These are phyloP conservation scores for Paramisgurnus dabryanus DNA, from an alignment of 2,113 vertebrate species.

Conservation along the genomic window DNA sequence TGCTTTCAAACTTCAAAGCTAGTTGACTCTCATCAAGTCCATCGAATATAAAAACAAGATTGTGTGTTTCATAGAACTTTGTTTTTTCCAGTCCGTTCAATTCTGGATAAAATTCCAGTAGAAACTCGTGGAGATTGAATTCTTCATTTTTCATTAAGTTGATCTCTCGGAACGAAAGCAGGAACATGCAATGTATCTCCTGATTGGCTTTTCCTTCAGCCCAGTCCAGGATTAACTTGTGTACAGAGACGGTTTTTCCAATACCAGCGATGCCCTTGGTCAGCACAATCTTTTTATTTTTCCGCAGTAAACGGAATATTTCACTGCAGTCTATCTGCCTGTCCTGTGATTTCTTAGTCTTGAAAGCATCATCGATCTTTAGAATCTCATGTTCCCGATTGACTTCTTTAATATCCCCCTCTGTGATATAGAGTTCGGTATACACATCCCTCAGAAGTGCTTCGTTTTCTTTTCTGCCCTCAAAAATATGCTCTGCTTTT, in stretches of 20 bases:
- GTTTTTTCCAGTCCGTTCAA: slow-evolving; percentile 16
- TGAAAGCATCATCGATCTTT: slow-evolving; percentile 1
- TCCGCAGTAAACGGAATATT: too few species aligned
- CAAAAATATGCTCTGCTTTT: not conserved
- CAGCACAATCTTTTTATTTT: too few species aligned
- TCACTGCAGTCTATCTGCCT: not conserved
- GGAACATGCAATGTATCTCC: slow-evolving; percentile 43
- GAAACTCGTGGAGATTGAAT: slow-evolving; percentile 45
- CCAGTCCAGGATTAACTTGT: too few species aligned
- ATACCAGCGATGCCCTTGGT: too few species aligned
- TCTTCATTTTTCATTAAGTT: slow-evolving; percentile 47
- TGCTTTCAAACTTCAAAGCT: slow-evolving; percentile 26
- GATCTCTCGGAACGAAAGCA: slow-evolving; percentile 55
- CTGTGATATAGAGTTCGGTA: slow-evolving; percentile 21
- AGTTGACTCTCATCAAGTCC: slow-evolving; percentile 39
- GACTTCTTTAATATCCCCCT: slow-evolving; percentile 20
- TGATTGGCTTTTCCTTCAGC: too few species aligned
- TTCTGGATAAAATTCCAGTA: slow-evolving; percentile 45
- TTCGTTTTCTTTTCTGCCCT: not conserved
- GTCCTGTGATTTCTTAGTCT: not conserved
- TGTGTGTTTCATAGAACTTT: not conserved
- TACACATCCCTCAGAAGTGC: not conserved
- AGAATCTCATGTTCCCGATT: slow-evolving; percentile 25
- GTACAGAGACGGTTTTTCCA: too few species aligned
- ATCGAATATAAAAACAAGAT: not conserved